Base-by-base conservation (phyloP, 2,888 invertebrate species). In the Stenurella melanura region DNA sequence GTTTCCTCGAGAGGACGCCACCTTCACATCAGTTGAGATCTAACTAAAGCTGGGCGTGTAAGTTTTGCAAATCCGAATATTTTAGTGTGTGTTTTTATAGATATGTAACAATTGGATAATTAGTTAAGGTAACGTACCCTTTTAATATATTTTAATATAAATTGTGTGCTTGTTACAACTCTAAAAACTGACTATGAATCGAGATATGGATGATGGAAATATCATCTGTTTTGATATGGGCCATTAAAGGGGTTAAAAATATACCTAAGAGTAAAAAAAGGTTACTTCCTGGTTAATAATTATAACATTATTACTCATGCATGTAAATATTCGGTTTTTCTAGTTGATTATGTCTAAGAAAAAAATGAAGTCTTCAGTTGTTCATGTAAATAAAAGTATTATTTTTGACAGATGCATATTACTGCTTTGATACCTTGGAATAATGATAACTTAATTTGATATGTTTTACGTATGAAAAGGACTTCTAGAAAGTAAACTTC, bases 31-130 rank as follows among this genome's bases (percentile, higher is more conserved):
- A 88, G 88, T 87, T 84, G 84, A 84, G 87, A 85, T 86, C 84
- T 83, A 85, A 86, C 86, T 86, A 85, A 86, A 78, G 86, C 85
- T 88, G 89, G 89, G 89, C 88, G 89, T 89, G 89, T 88, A 85
- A 85, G 84, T 81, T 83, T 84, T 83, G 82, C 84, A 84, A 84
- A 83, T 84, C 82, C 79, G 82, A 84, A 82, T 79, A 85, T 86
- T 86, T 50, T 85, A 86, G 86, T 87, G 87, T 86, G 87, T 87
- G 85, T 88, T 86, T 85, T 86, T 81, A 78, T 83, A 84, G 86
- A 87, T 87, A 88, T 88, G 88, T 86, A 83, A 85, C 83, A 78
- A 80, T 79, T 81, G 84, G 84, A 86, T 85, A 84, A 80, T 79
- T 80, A 79, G 61, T 76, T 80, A 83, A 86, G 87, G 88, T 88